Evolutionary conservation across 35 echinoderm and acorn worm genomes (phyloP).

Genomic region (Apostichopus californicus): DNA sequence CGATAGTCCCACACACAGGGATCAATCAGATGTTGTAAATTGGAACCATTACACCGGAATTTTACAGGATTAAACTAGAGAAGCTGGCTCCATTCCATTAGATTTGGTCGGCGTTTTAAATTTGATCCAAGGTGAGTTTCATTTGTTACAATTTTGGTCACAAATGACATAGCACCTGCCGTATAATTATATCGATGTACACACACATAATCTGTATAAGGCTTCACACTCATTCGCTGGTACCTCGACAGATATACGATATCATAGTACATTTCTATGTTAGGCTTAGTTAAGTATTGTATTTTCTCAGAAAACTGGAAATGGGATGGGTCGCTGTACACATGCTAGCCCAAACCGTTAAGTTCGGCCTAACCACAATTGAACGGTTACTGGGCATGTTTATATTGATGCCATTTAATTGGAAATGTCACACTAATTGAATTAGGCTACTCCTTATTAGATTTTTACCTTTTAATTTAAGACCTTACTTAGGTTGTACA

Average conservation of each 20-base stretch:
- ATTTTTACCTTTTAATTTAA: too few species aligned
- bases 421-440: too few species aligned
- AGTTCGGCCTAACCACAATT: too few species aligned
- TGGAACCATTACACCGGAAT: constrained; percentile 44
- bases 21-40: neutral
- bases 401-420: too few species aligned
- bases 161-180: neutral
- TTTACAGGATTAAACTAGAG: constrained; percentile 1
- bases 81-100: constrained; percentile 35
- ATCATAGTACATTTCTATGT: too few species aligned
- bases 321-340: neutral
- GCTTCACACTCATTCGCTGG: neutral
- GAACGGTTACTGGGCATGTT: too few species aligned
- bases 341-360: too few species aligned
- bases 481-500: too few species aligned
- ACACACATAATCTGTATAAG: neutral
- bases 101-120: constrained; percentile 23
- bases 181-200: neutral
- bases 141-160: neutral
- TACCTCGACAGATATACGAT: neutral
- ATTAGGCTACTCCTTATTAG: too few species aligned
- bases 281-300: too few species aligned
- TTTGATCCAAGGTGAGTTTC: constrained; percentile 37
- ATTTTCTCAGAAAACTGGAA: neutral
- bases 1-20: constrained; percentile 1